A percentile compares a stretch with the other conserved stretches of the same genome.
Evolutionary conservation across 23 tunicate species (phyloP).

Genomic region (Phallusia fumigata): DNA sequence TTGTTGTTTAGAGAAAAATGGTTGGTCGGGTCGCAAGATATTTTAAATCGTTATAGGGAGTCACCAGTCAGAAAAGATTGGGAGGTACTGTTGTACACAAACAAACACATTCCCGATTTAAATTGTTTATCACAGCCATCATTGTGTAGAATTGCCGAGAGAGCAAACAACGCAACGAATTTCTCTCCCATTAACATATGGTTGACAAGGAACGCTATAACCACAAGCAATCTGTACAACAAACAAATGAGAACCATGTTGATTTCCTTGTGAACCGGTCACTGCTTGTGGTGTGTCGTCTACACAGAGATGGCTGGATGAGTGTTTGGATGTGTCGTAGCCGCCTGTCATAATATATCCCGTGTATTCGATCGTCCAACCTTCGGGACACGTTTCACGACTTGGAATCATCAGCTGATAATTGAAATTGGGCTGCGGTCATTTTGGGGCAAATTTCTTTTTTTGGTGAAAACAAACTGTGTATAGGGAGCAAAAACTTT

Average conservation of each 20-base stretch:
- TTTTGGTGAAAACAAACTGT: too few species aligned
- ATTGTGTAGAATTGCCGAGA: too few species aligned
- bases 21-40: too few species aligned
- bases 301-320: slow-evolving; percentile 34
- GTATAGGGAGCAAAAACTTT: too few species aligned
- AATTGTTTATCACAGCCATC: too few species aligned
- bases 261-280: slow-evolving; percentile 34
- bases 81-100: too few species aligned
- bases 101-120: too few species aligned
- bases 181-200: slow-evolving; percentile 42
- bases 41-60: too few species aligned
- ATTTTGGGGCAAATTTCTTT: too few species aligned
- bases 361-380: slow-evolving; percentile 25
- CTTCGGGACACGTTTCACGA: slow-evolving; percentile 31
- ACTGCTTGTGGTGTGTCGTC: slow-evolving; percentile 43
- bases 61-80: too few species aligned
- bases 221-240: slow-evolving; percentile 35
- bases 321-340: slow-evolving; percentile 24
- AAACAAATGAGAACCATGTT: slow-evolving; percentile 14
- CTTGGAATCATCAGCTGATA: slow-evolving; percentile 51
- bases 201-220: slow-evolving; percentile 27
- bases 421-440: too few species aligned
- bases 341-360: slow-evolving; percentile 32
- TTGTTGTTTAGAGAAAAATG: too few species aligned
- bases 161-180: slow-evolving; percentile 38